phyloP scores from a whole-genome alignment of 1,140 invertebrate genomes.

The Micrasema minimum region DNA sequence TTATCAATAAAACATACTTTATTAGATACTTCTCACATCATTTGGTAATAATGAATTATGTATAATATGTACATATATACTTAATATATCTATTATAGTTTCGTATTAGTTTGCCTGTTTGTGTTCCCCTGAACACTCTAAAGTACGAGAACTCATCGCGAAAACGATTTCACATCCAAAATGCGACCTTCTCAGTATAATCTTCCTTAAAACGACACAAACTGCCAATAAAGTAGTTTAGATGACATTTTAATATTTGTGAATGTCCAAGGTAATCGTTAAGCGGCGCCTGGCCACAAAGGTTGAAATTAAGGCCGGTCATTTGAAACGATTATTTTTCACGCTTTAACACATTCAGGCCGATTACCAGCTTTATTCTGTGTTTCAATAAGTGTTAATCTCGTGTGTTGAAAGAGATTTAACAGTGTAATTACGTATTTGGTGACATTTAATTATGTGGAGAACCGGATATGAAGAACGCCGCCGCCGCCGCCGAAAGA shows the following conservation, averaged over 20 bases:
- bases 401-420: background rate
- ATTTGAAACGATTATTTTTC: constrained; percentile 16
- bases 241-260: constrained; percentile 4
- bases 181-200: constrained; percentile 1
- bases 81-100: too few species aligned
- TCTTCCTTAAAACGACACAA: background rate
- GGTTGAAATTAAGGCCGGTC: constrained; percentile 16
- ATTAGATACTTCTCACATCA: too few species aligned
- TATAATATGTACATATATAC: too few species aligned
- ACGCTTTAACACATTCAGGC: constrained; percentile 18
- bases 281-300: constrained; percentile 27
- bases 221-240: constrained; percentile 20
- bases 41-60: too few species aligned
- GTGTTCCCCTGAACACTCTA: too few species aligned
- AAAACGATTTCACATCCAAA: background rate
- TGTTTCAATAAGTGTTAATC: constrained; percentile 30
- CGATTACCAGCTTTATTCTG: constrained; percentile 8
- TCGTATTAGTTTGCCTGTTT: too few species aligned
- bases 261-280: constrained; percentile 7
- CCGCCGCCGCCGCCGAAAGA: too few species aligned
- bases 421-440: background rate
- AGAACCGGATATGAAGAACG: too few species aligned
- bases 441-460: background rate
- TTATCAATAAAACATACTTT: too few species aligned
- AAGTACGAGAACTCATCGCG: background rate